Base-by-base conservation (phyloP, 2,888 invertebrate genomes). In the Quadroppia sp. region DNA sequence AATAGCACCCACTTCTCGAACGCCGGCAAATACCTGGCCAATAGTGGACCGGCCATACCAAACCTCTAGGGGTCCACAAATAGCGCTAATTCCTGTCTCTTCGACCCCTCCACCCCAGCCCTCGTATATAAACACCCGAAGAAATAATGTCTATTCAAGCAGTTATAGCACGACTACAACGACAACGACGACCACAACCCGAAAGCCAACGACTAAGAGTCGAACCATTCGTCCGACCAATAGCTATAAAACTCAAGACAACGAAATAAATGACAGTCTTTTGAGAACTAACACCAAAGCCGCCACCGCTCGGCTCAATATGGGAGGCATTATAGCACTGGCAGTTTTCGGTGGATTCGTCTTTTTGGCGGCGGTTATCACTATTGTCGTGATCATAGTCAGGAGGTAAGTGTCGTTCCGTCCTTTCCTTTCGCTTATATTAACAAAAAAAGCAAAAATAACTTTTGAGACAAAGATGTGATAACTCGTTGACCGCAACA, bases 341-440 rank as follows among this genome's bases (percentile, higher is more conserved):
- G 92, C 91, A 1, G 91, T 92, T 11, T 93, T 94, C 81, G 94
- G 92, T n/a, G 92, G 90, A 11, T 89, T 94, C 79, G 91, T 94
- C 9, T 91, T 94, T 82, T 85, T 94, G 70, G 90, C 93, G 13
- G 93, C 92, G 32, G 89, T 94, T 77, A 89, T 93, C 78, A 92
- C 93, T 1, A 92, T 93, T 6, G 89, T 93, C 77, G 90, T 94
- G 75, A 90, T 94, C 75, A 86, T 94, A 78, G 89, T 94, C 72
- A 86, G 90, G 84, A 92, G 93, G 94, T 94, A 85, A 85, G 85
- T 50, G 1, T 30, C 42, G 25, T 28, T 59, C 0, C 59, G 15
- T 53, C n/a, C 40, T 40, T 11, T n/a, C n/a, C 23, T 9, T 67
- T 23, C 32, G 17, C 1, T 67, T 23, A 15, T 42, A 67, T 42